Base-by-base conservation (phyloP, 2,797 vertebrate species). In the Pseudotriccus pelzelni region DNA sequence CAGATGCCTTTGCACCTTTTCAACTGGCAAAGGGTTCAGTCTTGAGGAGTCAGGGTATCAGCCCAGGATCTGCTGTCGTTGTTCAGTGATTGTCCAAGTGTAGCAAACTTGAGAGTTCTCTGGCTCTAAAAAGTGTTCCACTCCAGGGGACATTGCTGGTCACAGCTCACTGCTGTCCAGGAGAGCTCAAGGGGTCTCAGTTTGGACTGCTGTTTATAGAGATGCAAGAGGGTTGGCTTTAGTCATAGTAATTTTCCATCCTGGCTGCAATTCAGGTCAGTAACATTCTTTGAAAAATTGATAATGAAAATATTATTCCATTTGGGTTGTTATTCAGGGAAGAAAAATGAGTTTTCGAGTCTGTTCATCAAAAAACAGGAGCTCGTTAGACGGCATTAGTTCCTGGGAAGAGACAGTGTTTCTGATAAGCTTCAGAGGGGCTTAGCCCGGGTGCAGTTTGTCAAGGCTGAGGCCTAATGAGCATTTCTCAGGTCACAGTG, bases 61-160 rank as follows among this genome's bases (percentile, higher is more conserved):
- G 58, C 10, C 17, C n/a, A 22, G n/a, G 3, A 39, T 25, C 27
- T 10, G 14, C 12, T 0, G 0, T 10, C 2, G 12, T 50, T 7
- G 2, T 39, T 58, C 28, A 37, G 17, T 2, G 3, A 46, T 64
- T 4, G 7, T 39, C 58, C 14, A 4, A 20, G 17, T n/a, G 63
- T 18, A 70, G 37, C 12, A 39, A 64, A 70, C 28, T 7, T 1
- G 0, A 70, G 37, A 69, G 43, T 32, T 70, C 43, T 30, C 14
- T 58, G 64, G 12, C n/a, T 77, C 14, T 70, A 21, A 58, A 24
- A 14, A 14, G 6, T 27, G 7, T 46, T 8, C 37, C 72, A 34
- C 10, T 22, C 44, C 58, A 8, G 58, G 25, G 12, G 44, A 39
- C 3, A 19, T 7, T 37, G 8, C 44, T 64, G 27, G 13, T 34